Base-by-base conservation (phyloP, 2,888 invertebrate species). In the Synergus umbraculus region DNA sequence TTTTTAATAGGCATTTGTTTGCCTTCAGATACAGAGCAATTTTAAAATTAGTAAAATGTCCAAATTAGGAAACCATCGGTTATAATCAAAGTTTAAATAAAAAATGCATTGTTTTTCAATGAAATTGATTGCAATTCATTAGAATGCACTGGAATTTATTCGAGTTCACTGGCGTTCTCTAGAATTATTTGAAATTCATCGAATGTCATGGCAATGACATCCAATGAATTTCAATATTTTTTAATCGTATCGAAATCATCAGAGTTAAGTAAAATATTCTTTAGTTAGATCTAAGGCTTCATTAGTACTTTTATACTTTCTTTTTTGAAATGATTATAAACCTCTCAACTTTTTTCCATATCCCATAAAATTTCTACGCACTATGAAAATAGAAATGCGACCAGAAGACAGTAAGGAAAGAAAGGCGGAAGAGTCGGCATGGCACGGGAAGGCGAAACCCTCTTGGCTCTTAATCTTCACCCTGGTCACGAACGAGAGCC, bases 401-500 rank as follows among this genome's bases (percentile, higher is more conserved):
- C 54, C n/a, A 60, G 22, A 60, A 60, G 22, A 22, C 10, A 60
- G 22, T 18, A 60, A 60, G 22, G 37, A 73, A 29, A 49, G 79
- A 79, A 82, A 80, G 67, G 29, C 76, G 78, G 46, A 78, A 81
- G 81, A 67, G 76, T 76, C 64, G 76, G 64, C 37, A 44, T 18
- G 65, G 54, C 37, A 29, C 18, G 65, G 64, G 81, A 85, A 87
- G 86, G 86, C 84, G 86, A 88, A 86, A 86, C 82, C 78, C 18
- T 83, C 79, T 84, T 82, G 83, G 13, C 9, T 49, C 67, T 43
- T 76, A 41, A 65, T 87, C 83, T 76, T 78, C 83, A 90, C 73
- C 73, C 84, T 76, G 85, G 87, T 90, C 91, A 91, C 91, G 91
- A 87, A 86, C 84, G 85, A 87, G 89, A 86, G 86, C 90, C 83